Percentiles rank a stretch among this genome's conserved stretches.
These are phyloP conservation scores for Parazoanthus swiftii DNA, from an alignment of 92 coral and sea anemone genomes.

Conservation along the genomic window DNA sequence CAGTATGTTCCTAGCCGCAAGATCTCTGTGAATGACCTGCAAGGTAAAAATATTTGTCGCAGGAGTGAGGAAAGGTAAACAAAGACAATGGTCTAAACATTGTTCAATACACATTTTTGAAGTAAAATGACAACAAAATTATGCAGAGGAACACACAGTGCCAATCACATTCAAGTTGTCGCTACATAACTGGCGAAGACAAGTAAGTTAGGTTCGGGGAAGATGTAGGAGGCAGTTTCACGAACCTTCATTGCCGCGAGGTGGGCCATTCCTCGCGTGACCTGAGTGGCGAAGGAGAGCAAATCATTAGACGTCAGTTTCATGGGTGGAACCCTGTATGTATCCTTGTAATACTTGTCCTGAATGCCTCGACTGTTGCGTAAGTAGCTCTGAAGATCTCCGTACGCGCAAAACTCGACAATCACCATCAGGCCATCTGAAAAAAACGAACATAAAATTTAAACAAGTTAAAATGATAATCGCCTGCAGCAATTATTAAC, in stretches of 20 bases:
- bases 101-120: too few species aligned
- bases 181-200: background rate
- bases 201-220: background rate
- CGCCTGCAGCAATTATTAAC: background rate
- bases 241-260: constrained; percentile 93
- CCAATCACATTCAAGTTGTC: background rate
- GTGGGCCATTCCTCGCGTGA: constrained; percentile 94
- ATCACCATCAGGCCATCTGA: constrained; percentile 93
- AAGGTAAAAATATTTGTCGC: background rate
- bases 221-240: background rate
- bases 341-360: constrained; percentile 90
- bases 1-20: constrained; percentile 95
- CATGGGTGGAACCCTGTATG: constrained; percentile 83
- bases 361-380: constrained; percentile 96
- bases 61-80: background rate
- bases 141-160: too few species aligned
- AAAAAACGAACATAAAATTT: background rate
- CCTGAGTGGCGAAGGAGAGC: constrained; percentile 89
- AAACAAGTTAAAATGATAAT: background rate
- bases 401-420: constrained; percentile 94
- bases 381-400: constrained; percentile 93
- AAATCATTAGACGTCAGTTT: constrained; percentile 84
- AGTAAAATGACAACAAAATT: too few species aligned
- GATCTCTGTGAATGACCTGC: constrained; percentile 97
- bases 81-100: too few species aligned